Base-by-base conservation (phyloP, 2,888 invertebrate genomes). In the Oegoconia quadripuncta region DNA sequence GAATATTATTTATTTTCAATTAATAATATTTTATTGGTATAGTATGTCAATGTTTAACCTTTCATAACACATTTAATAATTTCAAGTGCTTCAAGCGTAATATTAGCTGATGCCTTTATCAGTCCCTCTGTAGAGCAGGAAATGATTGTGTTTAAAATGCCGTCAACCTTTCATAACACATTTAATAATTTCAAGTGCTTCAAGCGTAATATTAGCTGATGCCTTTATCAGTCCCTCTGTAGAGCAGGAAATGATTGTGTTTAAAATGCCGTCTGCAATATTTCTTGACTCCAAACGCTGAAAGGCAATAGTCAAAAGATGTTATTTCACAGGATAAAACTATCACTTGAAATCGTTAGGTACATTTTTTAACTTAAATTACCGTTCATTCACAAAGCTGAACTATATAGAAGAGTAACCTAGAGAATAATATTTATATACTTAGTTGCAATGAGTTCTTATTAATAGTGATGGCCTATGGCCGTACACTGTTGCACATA, bases 51-150 rank as follows among this genome's bases (percentile, higher is more conserved):
- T 15, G 14, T 34, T 44, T 32, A 42, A 42, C 48, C 35, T 39
- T 66, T 48, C 23, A 52, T 17, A 15, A 29, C 15, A 16, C 73
- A 74, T 34, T 55, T 52, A 3, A 64, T 45, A 6, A 71, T 59
- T 13, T 55, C 38, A 14, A 64, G 35, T 3, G 59, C 50, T 52
- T 65, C 64, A 29, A 42, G 44, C 0, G 62, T 49, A 9, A 73
- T 57, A 8, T 47, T 43, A 22, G 50, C 41, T 1, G 70, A 54
- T 11, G 68, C 64, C 11, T 62, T 55, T 11, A 65, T 48, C 2
- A 74, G 35, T n/a, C 71, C 68, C 18, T 68, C 50, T 6, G 64
- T 50, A 3, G 66, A 55, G 37, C 75, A 76, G 5, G 44, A 28
- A 8, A 65, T 36, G 3, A 74, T 46, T 1, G 55, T 47, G 3